Conservation (phyloP, 2,797 vertebrate species). For the Gallinago stenura region DNA sequence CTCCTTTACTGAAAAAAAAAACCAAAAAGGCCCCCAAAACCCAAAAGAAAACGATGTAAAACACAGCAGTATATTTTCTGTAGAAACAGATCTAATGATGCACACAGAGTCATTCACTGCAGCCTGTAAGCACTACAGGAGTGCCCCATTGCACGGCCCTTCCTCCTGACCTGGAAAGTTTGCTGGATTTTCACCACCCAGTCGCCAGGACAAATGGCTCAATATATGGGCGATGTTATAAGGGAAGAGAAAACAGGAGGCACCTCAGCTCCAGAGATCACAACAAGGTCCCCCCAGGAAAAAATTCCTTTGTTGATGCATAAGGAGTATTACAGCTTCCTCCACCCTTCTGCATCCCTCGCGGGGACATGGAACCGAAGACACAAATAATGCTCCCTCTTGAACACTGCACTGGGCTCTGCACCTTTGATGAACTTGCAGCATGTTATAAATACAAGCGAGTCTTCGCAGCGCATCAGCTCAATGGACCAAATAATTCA, state of each 20-base stretch:
- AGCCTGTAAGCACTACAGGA: background rate
- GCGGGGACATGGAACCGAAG: accelerated
- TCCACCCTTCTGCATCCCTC: background rate
- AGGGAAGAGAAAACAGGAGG: background rate
- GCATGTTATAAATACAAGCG: background rate
- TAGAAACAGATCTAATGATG: background rate
- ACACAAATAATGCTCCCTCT: accelerated
- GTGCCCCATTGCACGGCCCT: too few relatives aligned
- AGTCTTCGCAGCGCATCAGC: background rate
- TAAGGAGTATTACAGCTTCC: background rate
- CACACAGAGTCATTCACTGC: background rate
- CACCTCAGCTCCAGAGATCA: background rate
- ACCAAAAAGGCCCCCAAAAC: background rate
- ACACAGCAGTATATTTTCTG: background rate
- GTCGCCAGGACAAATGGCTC: background rate
- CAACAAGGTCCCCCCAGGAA: background rate
- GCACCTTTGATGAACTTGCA: background rate
- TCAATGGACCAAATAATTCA: background rate
- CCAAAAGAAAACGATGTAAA: background rate
- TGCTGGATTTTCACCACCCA: background rate
- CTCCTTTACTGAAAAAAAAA: background rate
- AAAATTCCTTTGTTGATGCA: background rate
- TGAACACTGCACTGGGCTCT: background rate
- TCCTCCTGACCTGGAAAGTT: background rate
- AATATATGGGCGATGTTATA: background rate